Percentiles rank a stretch among this genome's conserved stretches.
phyloP scores from a whole-genome alignment of 2,113 vertebrate species.

The Forbesichthys papilliferus region DNA sequence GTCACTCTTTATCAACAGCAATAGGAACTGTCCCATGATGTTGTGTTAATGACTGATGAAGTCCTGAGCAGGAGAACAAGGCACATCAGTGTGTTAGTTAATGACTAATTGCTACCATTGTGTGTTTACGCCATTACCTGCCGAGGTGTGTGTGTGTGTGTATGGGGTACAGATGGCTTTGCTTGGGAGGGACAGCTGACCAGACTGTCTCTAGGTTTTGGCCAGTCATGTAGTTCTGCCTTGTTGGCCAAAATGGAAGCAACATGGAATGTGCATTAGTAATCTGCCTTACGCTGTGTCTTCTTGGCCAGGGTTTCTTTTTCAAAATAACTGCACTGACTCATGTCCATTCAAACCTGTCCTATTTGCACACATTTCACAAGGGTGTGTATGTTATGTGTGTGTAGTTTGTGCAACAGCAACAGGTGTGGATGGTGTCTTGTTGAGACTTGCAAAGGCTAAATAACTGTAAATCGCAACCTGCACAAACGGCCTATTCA shows the following conservation, averaged over 20 bases:
- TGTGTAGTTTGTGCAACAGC: conserved; percentile 20
- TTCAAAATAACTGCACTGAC: conserved; percentile 24
- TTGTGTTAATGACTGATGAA: conserved; percentile 74
- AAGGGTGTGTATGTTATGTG: conserved; percentile 10
- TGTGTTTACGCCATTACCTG: conserved; percentile 49
- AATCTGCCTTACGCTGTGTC: conserved; percentile 38
- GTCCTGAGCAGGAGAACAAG: conserved; percentile 54
- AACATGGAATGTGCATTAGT: conserved; percentile 55
- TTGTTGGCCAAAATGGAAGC: conserved; percentile 24
- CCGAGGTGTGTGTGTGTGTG: conserved; percentile 49
- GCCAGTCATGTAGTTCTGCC: too few relatives aligned
- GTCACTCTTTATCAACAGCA: conserved; percentile 69
- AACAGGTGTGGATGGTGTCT: conserved; percentile 54
- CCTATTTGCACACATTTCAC: background rate
- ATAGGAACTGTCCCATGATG: conserved; percentile 43
- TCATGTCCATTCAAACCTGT: conserved; percentile 31
- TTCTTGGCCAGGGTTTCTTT: conserved; percentile 30
- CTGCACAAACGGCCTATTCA: background rate
- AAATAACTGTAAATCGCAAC: conserved; percentile 22
- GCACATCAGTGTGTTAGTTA: conserved; percentile 55
- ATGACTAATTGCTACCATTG: conserved; percentile 63
- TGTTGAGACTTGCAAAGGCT: conserved; percentile 59
- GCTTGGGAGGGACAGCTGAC: too few relatives aligned
- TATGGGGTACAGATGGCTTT: too few relatives aligned
- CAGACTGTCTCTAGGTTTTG: too few relatives aligned